phyloP scores from a whole-genome alignment of 2,888 invertebrate genomes.

The Xanthorhoe designata region DNA sequence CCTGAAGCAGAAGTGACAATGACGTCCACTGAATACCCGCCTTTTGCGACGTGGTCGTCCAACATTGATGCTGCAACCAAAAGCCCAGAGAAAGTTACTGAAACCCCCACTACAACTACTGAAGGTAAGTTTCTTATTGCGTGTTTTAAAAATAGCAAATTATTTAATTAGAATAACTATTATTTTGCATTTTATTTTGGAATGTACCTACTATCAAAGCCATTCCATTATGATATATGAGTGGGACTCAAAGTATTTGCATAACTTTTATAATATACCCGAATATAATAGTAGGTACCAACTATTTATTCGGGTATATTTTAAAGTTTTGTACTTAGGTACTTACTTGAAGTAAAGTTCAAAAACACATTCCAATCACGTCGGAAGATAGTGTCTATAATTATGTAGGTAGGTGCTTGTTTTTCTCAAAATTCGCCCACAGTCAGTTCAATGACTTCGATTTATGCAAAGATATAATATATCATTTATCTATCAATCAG shows the following conservation, averaged over 20 bases:
- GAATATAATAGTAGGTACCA: no score
- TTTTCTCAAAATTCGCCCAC: slow-evolving; percentile 22
- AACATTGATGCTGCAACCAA: slow-evolving; percentile 65
- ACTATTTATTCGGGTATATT: no score
- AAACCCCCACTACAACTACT: slow-evolving; percentile 38
- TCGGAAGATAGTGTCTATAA: background rate
- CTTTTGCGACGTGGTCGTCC: slow-evolving; percentile 83
- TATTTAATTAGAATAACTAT: no score
- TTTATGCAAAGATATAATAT: background rate
- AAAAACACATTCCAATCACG: background rate
- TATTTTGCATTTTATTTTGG: no score
- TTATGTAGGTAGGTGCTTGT: background rate
- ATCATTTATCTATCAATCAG: background rate
- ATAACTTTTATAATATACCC: no score
- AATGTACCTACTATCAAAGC: no score
- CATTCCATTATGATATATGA: no score
- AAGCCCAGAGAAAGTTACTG: slow-evolving; percentile 60
- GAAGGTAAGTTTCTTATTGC: slow-evolving; percentile 20
- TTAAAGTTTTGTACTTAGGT: no score
- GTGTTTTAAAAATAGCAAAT: no score
- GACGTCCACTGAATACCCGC: slow-evolving; percentile 62
- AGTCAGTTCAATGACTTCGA: slow-evolving; percentile 24
- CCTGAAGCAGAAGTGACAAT: slow-evolving; percentile 48
- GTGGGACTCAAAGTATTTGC: no score
- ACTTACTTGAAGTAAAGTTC: background rate